Base-by-base conservation (phyloP, 2,797 vertebrate genomes). In the Acanthornis magna region DNA sequence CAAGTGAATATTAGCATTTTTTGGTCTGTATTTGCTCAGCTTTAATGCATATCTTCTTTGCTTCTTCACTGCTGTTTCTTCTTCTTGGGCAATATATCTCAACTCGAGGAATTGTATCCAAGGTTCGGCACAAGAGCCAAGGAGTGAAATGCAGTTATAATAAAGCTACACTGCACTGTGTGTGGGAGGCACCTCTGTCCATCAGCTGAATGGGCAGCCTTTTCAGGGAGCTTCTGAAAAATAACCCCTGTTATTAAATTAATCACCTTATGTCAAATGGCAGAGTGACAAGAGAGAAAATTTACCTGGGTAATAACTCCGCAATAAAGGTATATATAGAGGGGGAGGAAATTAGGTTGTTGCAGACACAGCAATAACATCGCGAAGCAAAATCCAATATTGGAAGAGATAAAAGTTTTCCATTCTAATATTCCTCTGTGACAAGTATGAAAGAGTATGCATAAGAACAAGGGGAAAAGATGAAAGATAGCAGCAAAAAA, bases 281-380 rank as follows among this genome's bases (percentile, higher is more conserved):
- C 89, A 92, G 88, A 70, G 61, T 26, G 93, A 83, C 86, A 77
- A 73, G 74, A 89, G 47, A 63, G 67, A 77, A 74, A 92, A 92
- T 79, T 42, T 63, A 96, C 79, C 70, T 53, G 62, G 32, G 63
- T 72, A 89, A 78, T 91, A 92, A 85, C 76, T 85, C 91, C 60
- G 82, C 82, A 91, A 85, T 57, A 88, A 85, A 90, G 66, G 79
- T 38, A 18, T 18, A 73, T 40, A 81, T 25, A 91, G 85, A 77
- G 70, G 63, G 94, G 74, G 32, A 95, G 91, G 85, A 96, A 96
- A 96, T 88, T 54, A 60, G 89, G 71, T n/a, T 91, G 72, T n/a
- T 95, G 95, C 88, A 88, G 82, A 71, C 71, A 86, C 85, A 67
- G 91, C 92, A 96, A 86, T 81, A 95, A 95, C 77, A 85, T 27